Conservation (phyloP, 2,888 invertebrate genomes). For the Meiosimyza platycephala region DNA sequence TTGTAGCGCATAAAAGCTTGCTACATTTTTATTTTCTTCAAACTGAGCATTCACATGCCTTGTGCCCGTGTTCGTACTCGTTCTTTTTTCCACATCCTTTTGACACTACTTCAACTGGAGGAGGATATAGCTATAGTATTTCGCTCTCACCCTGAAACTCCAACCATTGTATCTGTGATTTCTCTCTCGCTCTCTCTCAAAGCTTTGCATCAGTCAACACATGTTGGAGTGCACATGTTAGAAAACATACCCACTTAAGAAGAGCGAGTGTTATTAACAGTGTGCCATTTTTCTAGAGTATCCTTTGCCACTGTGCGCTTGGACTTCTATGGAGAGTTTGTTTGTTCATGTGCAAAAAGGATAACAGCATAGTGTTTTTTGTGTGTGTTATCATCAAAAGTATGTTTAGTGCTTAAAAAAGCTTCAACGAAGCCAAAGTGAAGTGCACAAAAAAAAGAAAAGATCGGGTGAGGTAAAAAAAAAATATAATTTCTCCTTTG, state of each 20-base stretch:
- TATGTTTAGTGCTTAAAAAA: too few species aligned
- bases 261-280: background rate
- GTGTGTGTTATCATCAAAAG: background rate
- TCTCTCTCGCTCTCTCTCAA: background rate
- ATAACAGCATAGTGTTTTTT: background rate
- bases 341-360: background rate
- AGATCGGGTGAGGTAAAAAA: too few species aligned
- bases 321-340: background rate
- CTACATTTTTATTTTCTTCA: background rate
- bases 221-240: background rate
- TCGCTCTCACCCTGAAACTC: conserved; percentile 17
- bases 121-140: background rate
- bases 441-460: too few species aligned
- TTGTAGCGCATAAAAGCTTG: conserved; percentile 18
- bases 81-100: too few species aligned
- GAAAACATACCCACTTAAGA: background rate
- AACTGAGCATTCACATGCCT: too few species aligned
- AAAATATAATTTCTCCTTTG: too few species aligned
- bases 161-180: background rate
- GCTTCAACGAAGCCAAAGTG: too few species aligned
- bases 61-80: conserved; percentile 1
- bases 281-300: background rate
- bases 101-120: too few species aligned
- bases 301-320: background rate
- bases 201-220: background rate